Evolutionary conservation across 2,113 vertebrate genomes (phyloP).

Genomic region (Amblyopsis rosae): DNA sequence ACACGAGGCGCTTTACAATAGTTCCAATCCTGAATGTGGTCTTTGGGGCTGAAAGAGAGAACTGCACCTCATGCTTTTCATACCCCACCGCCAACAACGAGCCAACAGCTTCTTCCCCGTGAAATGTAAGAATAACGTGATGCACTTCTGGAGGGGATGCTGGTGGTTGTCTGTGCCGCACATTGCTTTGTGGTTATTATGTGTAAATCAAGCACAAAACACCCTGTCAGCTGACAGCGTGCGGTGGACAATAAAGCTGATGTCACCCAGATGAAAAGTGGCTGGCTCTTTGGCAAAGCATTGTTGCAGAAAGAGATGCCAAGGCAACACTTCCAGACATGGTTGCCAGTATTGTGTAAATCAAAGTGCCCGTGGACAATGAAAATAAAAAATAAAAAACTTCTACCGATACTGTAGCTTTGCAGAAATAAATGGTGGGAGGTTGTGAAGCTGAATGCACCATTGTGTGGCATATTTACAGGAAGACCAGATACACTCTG

Average conservation of each 20-base stretch:
- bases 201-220: neutral
- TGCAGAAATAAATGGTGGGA: neutral
- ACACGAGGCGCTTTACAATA: constrained; percentile 17
- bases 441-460: neutral
- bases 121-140: neutral
- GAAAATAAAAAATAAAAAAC: neutral
- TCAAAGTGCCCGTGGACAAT: neutral
- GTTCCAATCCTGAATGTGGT: constrained; percentile 29
- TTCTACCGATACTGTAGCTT: neutral
- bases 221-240: constrained; percentile 17
- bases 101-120: neutral
- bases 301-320: constrained; percentile 36
- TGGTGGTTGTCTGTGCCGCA: too few species aligned
- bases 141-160: neutral
- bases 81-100: constrained; percentile 19
- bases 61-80: constrained; percentile 15
- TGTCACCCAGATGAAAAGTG: constrained; percentile 21
- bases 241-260: neutral
- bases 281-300: constrained; percentile 24
- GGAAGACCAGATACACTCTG: neutral
- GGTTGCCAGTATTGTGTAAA: neutral
- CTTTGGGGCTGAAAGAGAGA: constrained; percentile 9
- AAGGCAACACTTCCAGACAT: constrained; percentile 16
- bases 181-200: neutral
- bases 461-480: neutral